A percentile compares a stretch with the other conserved stretches of the same genome.
Conservation (phyloP, 2,888 invertebrate species). For the Sussaba pulchella region DNA sequence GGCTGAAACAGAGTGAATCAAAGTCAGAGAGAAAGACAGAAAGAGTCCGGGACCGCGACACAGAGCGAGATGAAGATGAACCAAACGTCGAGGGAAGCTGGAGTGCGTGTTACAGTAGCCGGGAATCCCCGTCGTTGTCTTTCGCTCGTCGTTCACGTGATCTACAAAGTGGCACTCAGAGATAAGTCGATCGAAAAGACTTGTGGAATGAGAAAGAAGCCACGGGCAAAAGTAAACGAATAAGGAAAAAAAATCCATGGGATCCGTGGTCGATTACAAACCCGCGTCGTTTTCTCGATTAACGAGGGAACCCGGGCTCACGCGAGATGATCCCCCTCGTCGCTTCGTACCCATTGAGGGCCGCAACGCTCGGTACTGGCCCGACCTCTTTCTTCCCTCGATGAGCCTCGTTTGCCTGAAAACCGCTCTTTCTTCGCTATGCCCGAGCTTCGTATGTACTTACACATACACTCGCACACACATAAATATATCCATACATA, state of each 20-base stretch:
- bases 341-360: constrained; percentile 23
- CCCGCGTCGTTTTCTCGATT: constrained; percentile 64
- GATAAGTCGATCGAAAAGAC: constrained; percentile 61
- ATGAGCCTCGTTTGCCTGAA: constrained; percentile 62
- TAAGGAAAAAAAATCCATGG: constrained; percentile 64
- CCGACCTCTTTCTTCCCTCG: constrained; percentile 42
- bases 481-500: no score
- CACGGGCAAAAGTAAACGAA: constrained; percentile 14
- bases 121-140: constrained; percentile 21
- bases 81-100: background rate
- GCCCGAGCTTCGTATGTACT: constrained; percentile 16
- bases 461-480: background rate
- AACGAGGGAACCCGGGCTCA: constrained; percentile 64
- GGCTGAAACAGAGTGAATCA: background rate
- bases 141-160: constrained; percentile 48
- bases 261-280: constrained; percentile 66
- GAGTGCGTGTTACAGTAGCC: constrained; percentile 1
- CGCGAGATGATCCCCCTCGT: constrained; percentile 65
- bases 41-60: no score
- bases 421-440: constrained; percentile 57
- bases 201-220: constrained; percentile 24
- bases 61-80: background rate
- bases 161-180: constrained; percentile 51
- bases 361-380: constrained; percentile 47
- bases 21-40: background rate